phyloP scores from a whole-genome alignment of 2,888 invertebrate species.

The Vannuccia rotundouncinata region DNA sequence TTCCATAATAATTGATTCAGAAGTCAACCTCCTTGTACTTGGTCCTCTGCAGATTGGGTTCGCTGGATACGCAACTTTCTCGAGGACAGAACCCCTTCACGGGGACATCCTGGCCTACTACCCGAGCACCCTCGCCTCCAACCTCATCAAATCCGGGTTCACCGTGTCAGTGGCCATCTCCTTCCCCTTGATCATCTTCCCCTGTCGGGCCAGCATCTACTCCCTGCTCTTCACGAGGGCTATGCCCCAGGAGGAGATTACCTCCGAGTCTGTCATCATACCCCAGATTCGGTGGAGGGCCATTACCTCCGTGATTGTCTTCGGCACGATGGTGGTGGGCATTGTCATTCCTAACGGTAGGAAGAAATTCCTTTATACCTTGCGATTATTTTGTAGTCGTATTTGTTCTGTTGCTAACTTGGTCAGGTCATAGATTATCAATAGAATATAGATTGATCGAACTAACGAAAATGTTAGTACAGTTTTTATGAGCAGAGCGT shows the following conservation, averaged over 20 bases:
- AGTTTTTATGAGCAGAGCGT: no score
- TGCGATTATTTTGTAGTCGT: no score
- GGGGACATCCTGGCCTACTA: slow-evolving; percentile 87
- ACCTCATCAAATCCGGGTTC: slow-evolving; percentile 86
- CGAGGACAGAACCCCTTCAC: slow-evolving; percentile 57
- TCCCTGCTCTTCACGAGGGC: slow-evolving; percentile 74
- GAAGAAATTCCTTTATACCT: no score
- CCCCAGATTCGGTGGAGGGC: slow-evolving; percentile 74
- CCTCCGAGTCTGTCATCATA: slow-evolving; percentile 59
- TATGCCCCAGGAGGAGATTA: slow-evolving; percentile 41
- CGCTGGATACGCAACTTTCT: slow-evolving; percentile 86
- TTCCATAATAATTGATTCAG: no score
- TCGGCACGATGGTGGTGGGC: slow-evolving; percentile 69
- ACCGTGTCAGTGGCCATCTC: slow-evolving; percentile 88
- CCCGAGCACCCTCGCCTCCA: slow-evolving; percentile 69
- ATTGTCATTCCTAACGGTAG: slow-evolving; percentile 77
- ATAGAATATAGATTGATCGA: no score
- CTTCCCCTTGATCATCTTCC: slow-evolving; percentile 91
- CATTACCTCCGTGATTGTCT: slow-evolving; percentile 73
- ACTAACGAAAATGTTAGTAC: no score
- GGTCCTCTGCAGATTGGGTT: slow-evolving; percentile 69
- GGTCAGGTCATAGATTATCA: no score
- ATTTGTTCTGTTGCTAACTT: no score
- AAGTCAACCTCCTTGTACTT: no score
- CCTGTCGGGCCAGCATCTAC: slow-evolving; percentile 84